Base-by-base conservation (phyloP, 2,888 invertebrate species). In the Iselma pallidipennis region DNA sequence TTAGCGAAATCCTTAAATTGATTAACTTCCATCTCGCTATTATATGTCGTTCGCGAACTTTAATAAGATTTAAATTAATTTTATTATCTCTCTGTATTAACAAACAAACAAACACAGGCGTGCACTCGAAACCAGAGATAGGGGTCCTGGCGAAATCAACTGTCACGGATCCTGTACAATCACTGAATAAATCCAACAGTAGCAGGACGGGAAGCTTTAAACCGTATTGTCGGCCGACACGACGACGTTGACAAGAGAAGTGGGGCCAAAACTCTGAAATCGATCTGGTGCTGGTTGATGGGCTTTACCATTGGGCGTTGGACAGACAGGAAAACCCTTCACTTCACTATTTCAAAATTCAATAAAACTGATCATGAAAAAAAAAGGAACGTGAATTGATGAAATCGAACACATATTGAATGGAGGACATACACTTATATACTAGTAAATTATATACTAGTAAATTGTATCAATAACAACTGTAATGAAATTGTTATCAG, bases 1-100 rank as follows among this genome's bases (percentile, higher is more conserved):
- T 92, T 94, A 65, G 95, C 95, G 79, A 94, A 94, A 73, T 92
- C 91, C 80, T 89, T 91, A 80, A 94, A 94, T 73, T 90, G 89
- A 70, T 88, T 86, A 45, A 91, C 88, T 80, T 94, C 93, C 94
- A 94, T 94, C 68, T 74, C 81, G 78, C 71, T 53, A 33, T 42
- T 55, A 48, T 21, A 31, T n/a, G n/a, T n/a, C n/a, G n/a, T n/a
- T 33, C n/a, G 3, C 14, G 4, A 14, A 0, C 12, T 29, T 2
- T 19, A n/a, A n/a, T n/a, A n/a, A n/a, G n/a, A n/a, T n/a, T n/a
- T n/a, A n/a, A n/a, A n/a, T n/a, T n/a, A n/a, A n/a, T n/a, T n/a
- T n/a, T n/a, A n/a, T n/a, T n/a, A n/a, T n/a, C n/a, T n/a, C n/a
- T n/a, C n/a, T n/a, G n/a, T n/a, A n/a, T n/a, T n/a, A n/a, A n/a